Evolutionary conservation across 2,113 vertebrate genomes (phyloP), one percentile per base, ranked within the genome.

Genomic region (Hippolais icterina): DNA sequence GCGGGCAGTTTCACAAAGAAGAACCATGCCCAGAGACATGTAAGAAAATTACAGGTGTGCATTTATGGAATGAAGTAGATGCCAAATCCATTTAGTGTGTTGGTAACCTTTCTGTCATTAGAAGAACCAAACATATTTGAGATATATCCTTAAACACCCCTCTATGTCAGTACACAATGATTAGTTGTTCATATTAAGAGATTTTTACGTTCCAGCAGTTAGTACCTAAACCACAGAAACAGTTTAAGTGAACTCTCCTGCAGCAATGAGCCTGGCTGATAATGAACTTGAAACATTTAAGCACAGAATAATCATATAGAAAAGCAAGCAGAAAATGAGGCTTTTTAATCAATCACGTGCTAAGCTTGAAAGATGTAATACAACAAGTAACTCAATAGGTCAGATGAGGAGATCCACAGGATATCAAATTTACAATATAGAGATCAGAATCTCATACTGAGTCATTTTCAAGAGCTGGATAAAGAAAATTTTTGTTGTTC

Each of bases 371-470:
- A 90, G 69, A 64, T 79, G 65, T 71, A 86, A 93, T 86, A 56
- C 78, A 81, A 78, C 53, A 69, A 53, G 72, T 61, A 60, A 63
- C 69, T 96, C 76, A 82, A 44, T 61, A 89, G 83, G 27, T 66
- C 76, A 96, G 90, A 70, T 93, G 83, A 90, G 46, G 71, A 80
- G 90, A 87, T 89, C 83, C 69, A 93, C 93, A 93, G 93, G 96
- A 87, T 94, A 95, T 94, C 92, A 95, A 68, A 95, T 90, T 92
- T 84, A 79, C 76, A 93, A 71, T 90, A 89, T 42, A 81, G 83
- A 94, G 96, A 96, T 96, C 83, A 93, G 93, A 93, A 96, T 96
- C 94, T 95, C 63, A 87, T 85, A 95, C 95, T 95, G 91, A 96
- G 87, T 95, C 66, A 95, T 93, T 93, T 94, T 94, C 54, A 70